Percentiles rank a stretch among this genome's conserved stretches.
Conservation (phyloP, 2,888 invertebrate species). For the Tortrix viridana region DNA sequence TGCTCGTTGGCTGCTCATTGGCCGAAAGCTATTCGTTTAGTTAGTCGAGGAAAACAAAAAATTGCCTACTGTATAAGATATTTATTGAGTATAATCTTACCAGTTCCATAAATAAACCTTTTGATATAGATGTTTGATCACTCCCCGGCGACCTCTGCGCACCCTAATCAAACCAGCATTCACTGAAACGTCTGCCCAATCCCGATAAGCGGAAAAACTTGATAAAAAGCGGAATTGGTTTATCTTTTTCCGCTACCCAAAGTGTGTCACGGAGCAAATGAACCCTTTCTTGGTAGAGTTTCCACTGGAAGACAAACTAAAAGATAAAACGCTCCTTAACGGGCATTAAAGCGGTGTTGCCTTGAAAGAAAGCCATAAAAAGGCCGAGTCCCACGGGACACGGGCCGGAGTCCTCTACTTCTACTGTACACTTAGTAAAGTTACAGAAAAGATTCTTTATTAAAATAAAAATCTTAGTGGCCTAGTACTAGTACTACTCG, state of each 20-base stretch:
- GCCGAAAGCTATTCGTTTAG: no score
- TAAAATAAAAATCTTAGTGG: no score
- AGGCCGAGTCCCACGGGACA: conserved; percentile 65
- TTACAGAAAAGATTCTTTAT: conserved; percentile 52
- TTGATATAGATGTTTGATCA: conserved; percentile 20
- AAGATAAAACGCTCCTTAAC: conserved; percentile 80
- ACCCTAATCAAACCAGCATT: conserved; percentile 38
- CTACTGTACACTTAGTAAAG: not conserved
- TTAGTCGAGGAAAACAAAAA: no score
- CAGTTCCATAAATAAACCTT: not conserved
- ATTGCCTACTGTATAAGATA: no score
- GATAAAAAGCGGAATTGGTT: conserved; percentile 66
- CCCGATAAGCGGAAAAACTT: conserved; percentile 60
- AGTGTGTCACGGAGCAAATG: conserved; percentile 74
- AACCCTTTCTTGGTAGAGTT: conserved; percentile 67
- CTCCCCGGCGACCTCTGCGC: conserved; percentile 11
- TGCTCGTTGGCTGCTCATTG: no score
- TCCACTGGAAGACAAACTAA: conserved; percentile 68
- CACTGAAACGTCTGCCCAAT: conserved; percentile 49
- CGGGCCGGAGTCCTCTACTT: conserved; percentile 39
- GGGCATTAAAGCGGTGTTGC: conserved; percentile 77
- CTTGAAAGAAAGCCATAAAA: conserved; percentile 74
- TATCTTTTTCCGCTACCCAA: conserved; percentile 71
- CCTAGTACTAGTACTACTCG: no score
- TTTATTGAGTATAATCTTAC: no score